Evolutionary conservation across 2,888 invertebrate genomes (phyloP), one percentile per base, ranked within the genome.

Genomic region (Ceratothoa steindachneri): DNA sequence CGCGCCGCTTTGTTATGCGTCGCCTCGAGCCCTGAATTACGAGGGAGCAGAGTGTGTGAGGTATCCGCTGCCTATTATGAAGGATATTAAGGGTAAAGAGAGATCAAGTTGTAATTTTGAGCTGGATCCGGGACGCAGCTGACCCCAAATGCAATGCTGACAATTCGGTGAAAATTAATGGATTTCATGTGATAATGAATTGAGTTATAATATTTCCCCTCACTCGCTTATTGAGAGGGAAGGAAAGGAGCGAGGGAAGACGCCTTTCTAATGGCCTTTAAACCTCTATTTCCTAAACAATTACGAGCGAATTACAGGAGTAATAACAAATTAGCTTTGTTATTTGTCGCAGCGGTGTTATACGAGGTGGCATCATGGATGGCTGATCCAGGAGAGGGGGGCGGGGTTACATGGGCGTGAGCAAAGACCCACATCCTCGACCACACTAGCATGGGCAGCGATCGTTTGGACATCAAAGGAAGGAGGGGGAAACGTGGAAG

Each of bases 171-270:
- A 55, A 22, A 55, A 55, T 55, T 55, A 55, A 55, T 55, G 55
- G 55, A 55, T 55, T 55, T 55, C 19, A 55, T 55, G 55, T 55
- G 55, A 55, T 55, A 55, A 55, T 55, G 55, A 55, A 55, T 55
- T 22, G 15, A 55, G 55, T 55, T 55, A 55, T 55, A 55, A 55
- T 55, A 55, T 19, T 55, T 55, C 19, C 55, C 55, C 55, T 55
- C 55, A 22, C 41, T 41, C 41, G 55, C 24, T 55, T 55, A 55
- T 55, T 55, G 55, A 55, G 55, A 22, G 19, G 55, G 55, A 22
- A 22, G 55, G 55, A 55, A 55, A 55, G n/a, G n/a, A n/a, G 41
- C 15, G 41, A 41, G 41, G 41, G 41, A 41, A 41, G 41, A 41
- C 5, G 55, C 19, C 19, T 19, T 22, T 55, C 24, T 19, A 55